These are phyloP conservation scores for Chionis minor DNA, from an alignment of 2,113 vertebrate genomes.

Conservation along the genomic window DNA sequence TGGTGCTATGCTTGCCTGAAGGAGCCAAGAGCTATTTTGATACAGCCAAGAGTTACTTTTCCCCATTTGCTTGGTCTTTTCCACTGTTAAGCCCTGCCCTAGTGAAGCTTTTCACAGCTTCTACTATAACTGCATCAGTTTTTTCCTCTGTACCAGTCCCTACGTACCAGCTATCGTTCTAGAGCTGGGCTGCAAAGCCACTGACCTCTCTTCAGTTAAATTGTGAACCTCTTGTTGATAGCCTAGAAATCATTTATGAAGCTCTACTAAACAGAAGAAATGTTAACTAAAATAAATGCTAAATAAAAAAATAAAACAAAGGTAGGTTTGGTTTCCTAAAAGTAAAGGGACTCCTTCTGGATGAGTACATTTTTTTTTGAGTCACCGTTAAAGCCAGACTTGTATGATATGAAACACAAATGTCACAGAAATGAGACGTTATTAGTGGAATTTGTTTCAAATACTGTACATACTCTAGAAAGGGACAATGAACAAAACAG, in stretches of 20 bases:
- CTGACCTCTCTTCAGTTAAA: neutral
- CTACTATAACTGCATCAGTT: neutral
- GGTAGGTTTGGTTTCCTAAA: neutral
- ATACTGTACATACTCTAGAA: neutral
- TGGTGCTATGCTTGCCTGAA: neutral
- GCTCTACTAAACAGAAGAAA: neutral
- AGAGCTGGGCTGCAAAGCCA: neutral
- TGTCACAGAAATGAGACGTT: neutral
- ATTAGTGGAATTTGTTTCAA: neutral
- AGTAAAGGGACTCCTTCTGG: neutral
- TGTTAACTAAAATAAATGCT: neutral
- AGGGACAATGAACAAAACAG: neutral
- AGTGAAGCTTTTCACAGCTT: neutral
- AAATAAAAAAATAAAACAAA: neutral
- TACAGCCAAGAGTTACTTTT: neutral
- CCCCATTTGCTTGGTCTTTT: neutral
- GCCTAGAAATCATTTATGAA: neutral
- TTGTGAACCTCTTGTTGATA: neutral
- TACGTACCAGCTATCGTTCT: neutral
- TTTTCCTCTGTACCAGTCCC: neutral
- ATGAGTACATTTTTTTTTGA: neutral
- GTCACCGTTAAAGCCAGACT: neutral
- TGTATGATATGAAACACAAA: neutral
- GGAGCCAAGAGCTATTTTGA: neutral
- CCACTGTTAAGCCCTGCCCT: neutral